phyloP scores from a whole-genome alignment of 2,797 vertebrate genomes.

The Cuniculus paca region DNA sequence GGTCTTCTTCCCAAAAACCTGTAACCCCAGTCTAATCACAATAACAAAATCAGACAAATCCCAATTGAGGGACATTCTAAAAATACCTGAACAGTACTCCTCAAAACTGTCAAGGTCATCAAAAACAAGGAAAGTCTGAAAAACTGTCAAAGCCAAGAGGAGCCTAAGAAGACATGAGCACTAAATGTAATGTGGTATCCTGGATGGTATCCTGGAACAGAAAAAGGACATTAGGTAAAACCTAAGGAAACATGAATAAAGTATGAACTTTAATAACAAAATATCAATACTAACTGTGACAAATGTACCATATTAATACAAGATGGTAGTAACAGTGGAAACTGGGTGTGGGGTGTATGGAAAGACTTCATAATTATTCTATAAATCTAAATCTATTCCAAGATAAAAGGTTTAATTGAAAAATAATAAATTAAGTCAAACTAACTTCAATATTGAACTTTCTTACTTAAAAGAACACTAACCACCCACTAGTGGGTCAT shows the following conservation, averaged over 20 bases:
- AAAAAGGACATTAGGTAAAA: constrained; percentile 72
- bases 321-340: constrained; percentile 39
- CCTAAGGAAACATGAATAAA: constrained; percentile 60
- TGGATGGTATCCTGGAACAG: constrained; percentile 58
- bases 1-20: not conserved
- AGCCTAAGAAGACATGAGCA: constrained; percentile 27
- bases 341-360: not conserved
- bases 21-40: not conserved
- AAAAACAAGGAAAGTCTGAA: constrained; percentile 72
- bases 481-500: not conserved
- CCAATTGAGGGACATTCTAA: constrained; percentile 38
- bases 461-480: constrained; percentile 43
- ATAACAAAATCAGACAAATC: not conserved
- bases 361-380: not conserved
- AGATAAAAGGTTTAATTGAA: constrained; percentile 32
- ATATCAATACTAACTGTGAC: constrained; percentile 8
- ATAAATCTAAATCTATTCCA: constrained; percentile 18
- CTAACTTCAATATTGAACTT: constrained; percentile 24
- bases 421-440: constrained; percentile 53
- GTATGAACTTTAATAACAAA: constrained; percentile 52
- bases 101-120: constrained; percentile 72
- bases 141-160: constrained; percentile 50
- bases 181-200: constrained; percentile 60
- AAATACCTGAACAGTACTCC: constrained; percentile 71
- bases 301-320: constrained; percentile 43